Base-by-base conservation (phyloP, 2,888 invertebrate species). In the Apomyelois bistriatella region DNA sequence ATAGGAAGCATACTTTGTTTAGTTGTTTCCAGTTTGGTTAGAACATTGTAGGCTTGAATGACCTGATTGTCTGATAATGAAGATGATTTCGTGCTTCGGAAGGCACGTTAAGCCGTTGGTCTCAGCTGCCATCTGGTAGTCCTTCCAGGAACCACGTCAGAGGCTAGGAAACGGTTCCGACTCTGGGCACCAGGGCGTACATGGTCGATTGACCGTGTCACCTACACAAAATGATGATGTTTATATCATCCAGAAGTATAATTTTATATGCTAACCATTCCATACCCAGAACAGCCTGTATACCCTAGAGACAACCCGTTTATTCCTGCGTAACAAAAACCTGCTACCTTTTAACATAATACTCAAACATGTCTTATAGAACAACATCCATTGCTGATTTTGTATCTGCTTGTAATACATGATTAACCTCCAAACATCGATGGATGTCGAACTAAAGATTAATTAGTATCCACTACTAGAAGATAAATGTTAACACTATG, bases 401-500 rank as follows among this genome's bases (percentile, higher is more conserved):
- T 35, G 5, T 15, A 15, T 3, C 7, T 0, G 6, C 15, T 32
- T 15, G 32, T 13, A 6, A 9, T 7, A 0, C 12, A 9, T 6
- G 8, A 32, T 15, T 6, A 1, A 46, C 9, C 4, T 15, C 1
- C 3, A 10, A 30, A 9, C 16, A 10, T 46, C 30, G 6, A 32
- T 46, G 32, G 4, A 46, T 4, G 1, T 35, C 10, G 7, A 3
- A 9, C 3, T 1, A 2, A 15, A 10, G 6, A 5, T 46, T 32
- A 46, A 5, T 10, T 5, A 12, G 8, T 8, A 22, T 10, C 3
- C 1, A 8, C 1, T 35, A 16, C 5, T 6, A 8, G 46, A n/a
- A 13, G 32, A 54, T 58, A 53, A 59, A 60, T 47, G 52, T 42
- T 53, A 62, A 59, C 64, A 53, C 59, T 60, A 61, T 66, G 59